Percentiles rank a stretch among this genome's conserved stretches.
Evolutionary conservation across 2,888 invertebrate genomes (phyloP).

Genomic region (Reticulitermes lucifugus): DNA sequence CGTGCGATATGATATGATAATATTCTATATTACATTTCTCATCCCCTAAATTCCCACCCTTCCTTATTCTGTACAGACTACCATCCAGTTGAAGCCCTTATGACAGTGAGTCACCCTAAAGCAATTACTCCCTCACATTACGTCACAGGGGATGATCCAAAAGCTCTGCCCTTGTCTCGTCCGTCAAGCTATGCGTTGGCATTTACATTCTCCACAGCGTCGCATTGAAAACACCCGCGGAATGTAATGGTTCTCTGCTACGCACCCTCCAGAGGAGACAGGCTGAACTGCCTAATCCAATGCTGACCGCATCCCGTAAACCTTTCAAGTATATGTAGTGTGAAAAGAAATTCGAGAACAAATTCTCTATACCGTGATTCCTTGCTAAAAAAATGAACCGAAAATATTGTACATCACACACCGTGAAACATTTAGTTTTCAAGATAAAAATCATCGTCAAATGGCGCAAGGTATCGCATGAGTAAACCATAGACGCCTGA

Average conservation of each 20-base stretch:
- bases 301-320: neutral
- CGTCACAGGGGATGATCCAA: slow-evolving; percentile 36
- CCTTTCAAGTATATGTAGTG: too few relatives aligned
- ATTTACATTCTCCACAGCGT: slow-evolving; percentile 30
- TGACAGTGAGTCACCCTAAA: slow-evolving; percentile 39
- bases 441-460: too few relatives aligned
- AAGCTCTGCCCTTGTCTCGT: slow-evolving; percentile 20
- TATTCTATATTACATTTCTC: slow-evolving; percentile 42
- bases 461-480: too few relatives aligned
- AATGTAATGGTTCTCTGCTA: slow-evolving; percentile 28
- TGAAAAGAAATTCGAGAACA: too few relatives aligned
- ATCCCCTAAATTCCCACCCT: neutral
- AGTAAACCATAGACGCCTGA: too few relatives aligned
- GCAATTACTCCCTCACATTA: slow-evolving; percentile 37
- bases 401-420: too few relatives aligned
- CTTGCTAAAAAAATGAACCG: too few relatives aligned
- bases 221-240: slow-evolving; percentile 36
- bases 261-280: neutral
- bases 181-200: slow-evolving; percentile 28
- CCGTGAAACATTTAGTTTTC: too few relatives aligned
- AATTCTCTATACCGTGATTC: too few relatives aligned
- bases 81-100: slow-evolving; percentile 30
- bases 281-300: slow-evolving; percentile 20
- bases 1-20: slow-evolving; percentile 46
- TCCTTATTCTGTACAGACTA: slow-evolving; percentile 7